Evolutionary conservation across 2,888 invertebrate genomes (phyloP), one percentile per base, ranked within the genome.

Genomic region (Phaonia tiefii): DNA sequence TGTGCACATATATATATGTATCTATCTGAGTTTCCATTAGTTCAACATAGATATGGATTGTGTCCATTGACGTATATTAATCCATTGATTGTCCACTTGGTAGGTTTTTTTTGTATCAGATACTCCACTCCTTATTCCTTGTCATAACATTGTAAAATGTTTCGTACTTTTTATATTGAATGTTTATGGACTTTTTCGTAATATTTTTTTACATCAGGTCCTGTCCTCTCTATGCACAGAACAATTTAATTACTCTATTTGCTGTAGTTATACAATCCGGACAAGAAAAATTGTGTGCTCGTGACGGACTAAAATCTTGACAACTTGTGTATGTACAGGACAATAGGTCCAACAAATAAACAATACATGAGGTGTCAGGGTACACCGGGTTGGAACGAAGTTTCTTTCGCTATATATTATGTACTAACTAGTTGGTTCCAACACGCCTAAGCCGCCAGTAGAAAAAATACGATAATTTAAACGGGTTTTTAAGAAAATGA

Each of bases 161-260:
- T 39, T 3, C 51, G n/a, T 2, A 31, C 20, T 11, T 67, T 67
- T 51, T 54, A 15, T 51, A 58, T 51, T 31, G 42, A 74, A 65
- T 60, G 75, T 58, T 72, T 49, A 25, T 46, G 46, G 10, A 39
- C 31, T 65, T 72, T 46, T 42, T 69, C 39, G 1, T 42, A 54
- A 1, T 8, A 22, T 51, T 70, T 65, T 56, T n/a, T n/a, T n/a
- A n/a, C n/a, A 13, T 20, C 13, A 54, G 37, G 26, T 60, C n/a
- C 31, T 44, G 17, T 11, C 31, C 26, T 26, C 66, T n/a, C 54
- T 66, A 20, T 60, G n/a, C 37, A 75, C 74, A 75, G 46, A 76
- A 80, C 76, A 80, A 80, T 76, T 80, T 76, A 80, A 80, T 80
- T 80, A 80, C 73, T 80, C 73, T 73, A 76, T 80, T 80, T 76